phyloP scores from a whole-genome alignment of 2,888 invertebrate species.

The Thymelicus sylvestris region DNA sequence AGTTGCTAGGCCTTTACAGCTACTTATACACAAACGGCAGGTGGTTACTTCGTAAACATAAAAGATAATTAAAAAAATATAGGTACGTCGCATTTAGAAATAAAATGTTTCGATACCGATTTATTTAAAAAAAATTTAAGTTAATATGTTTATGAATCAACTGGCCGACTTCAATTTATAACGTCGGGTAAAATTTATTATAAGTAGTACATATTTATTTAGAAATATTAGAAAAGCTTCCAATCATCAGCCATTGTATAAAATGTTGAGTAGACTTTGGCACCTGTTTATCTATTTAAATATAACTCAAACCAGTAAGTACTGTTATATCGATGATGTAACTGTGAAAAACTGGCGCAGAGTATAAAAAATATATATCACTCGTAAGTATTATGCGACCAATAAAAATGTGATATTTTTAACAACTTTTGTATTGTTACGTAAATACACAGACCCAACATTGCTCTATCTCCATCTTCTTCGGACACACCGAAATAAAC shows the following conservation, averaged over 20 bases:
- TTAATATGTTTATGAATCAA: background rate
- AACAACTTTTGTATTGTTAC: background rate
- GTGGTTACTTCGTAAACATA: background rate
- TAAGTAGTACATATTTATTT: too few relatives aligned
- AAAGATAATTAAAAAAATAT: background rate
- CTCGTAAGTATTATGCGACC: background rate
- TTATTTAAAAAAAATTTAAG: background rate
- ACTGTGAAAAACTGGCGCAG: background rate
- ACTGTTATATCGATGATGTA: background rate
- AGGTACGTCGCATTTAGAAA: background rate
- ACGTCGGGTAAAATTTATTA: too few relatives aligned
- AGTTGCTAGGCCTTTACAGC: too few relatives aligned
- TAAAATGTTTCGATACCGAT: background rate
- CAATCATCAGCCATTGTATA: slow-evolving; percentile 8
- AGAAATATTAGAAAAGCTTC: slow-evolving; percentile 25
- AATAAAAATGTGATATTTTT: background rate
- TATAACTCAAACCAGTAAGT: background rate
- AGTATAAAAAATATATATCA: background rate
- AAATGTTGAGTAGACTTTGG: too few relatives aligned
- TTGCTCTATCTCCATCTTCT: slow-evolving; percentile 5
- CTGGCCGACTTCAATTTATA: too few relatives aligned
- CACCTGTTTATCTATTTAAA: too few relatives aligned
- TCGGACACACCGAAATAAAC: background rate
- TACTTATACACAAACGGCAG: too few relatives aligned
- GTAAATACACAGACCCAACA: background rate